Conservation (phyloP, 2,797 vertebrate genomes). For the Artibeus jamaicensis region DNA sequence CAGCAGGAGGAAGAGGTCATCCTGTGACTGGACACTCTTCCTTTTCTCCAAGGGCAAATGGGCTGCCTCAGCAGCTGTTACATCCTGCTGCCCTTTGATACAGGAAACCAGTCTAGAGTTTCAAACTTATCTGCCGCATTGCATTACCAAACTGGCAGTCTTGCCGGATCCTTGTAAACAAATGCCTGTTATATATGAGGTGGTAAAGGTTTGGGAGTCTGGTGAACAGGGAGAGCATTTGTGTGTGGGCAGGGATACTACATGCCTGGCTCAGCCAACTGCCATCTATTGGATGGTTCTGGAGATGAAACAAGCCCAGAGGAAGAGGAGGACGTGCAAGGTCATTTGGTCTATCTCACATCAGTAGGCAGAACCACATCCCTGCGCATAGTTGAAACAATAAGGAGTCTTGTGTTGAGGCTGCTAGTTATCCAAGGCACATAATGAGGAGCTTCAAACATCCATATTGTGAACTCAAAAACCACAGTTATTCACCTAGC, state of each 20-base stretch:
- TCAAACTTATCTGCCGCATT: slow-evolving; percentile 38
- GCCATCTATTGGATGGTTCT: neutral
- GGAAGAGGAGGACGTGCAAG: neutral
- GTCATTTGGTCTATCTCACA: neutral
- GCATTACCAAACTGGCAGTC: slow-evolving; percentile 23
- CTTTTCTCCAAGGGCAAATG: slow-evolving; percentile 43
- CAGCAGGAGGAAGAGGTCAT: neutral
- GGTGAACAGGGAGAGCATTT: neutral
- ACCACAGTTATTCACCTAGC: neutral
- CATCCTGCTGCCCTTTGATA: slow-evolving; percentile 50
- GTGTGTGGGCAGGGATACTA: neutral
- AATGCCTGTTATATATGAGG: neutral
- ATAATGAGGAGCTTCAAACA: neutral
- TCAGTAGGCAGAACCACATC: neutral
- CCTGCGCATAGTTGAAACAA: neutral
- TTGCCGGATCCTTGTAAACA: slow-evolving; percentile 1
- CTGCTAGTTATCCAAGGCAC: neutral
- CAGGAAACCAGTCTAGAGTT: slow-evolving; percentile 62
- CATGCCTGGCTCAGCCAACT: neutral
- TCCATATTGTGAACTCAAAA: neutral
- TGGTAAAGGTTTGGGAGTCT: neutral
- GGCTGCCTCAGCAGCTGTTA: slow-evolving; percentile 33
- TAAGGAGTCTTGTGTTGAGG: neutral
- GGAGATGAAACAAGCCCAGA: neutral
- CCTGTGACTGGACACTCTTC: neutral